These are phyloP conservation scores for Cosmia pyralina DNA, from an alignment of 2,888 invertebrate genomes.

Conservation along the genomic window DNA sequence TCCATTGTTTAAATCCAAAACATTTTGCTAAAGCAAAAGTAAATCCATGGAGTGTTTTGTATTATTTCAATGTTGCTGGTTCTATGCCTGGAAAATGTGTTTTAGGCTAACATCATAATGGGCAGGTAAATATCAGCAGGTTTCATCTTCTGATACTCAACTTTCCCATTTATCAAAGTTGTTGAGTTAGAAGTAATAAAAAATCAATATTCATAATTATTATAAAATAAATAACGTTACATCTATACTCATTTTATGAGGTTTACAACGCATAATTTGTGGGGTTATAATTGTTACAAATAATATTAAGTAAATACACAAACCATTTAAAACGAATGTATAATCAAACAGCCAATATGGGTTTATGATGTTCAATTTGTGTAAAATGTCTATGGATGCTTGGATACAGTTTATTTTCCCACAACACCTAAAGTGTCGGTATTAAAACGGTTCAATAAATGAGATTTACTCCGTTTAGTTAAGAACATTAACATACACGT, in stretches of 20 bases:
- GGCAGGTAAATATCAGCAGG: not conserved
- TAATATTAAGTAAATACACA: slow-evolving; percentile 71
- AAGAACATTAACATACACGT: slow-evolving; percentile 77
- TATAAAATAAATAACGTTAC: slow-evolving; percentile 58
- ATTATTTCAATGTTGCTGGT: slow-evolving; percentile 16
- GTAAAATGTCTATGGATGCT: slow-evolving; percentile 64
- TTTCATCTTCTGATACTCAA: slow-evolving; percentile 6
- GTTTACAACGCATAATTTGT: slow-evolving; percentile 55
- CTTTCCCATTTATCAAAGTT: slow-evolving; percentile 45
- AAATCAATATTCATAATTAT: slow-evolving; percentile 64
- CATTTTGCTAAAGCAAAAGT: slow-evolving; percentile 50
- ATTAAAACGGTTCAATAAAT: slow-evolving; percentile 76
- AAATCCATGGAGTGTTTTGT: slow-evolving; percentile 40
- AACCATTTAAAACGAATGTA: slow-evolving; percentile 70
- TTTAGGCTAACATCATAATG: not conserved
- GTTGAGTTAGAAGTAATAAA: slow-evolving; percentile 47
- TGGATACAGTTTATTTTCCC: slow-evolving; percentile 76
- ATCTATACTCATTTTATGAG: slow-evolving; percentile 58
- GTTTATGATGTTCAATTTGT: slow-evolving; percentile 67
- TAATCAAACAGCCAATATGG: slow-evolving; percentile 70
- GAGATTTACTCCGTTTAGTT: slow-evolving; percentile 80
- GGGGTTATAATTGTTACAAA: slow-evolving; percentile 62
- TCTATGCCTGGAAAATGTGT: not conserved
- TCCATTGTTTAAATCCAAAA: slow-evolving; percentile 63
- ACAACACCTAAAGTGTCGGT: slow-evolving; percentile 77